Base-by-base conservation (phyloP, 2,113 vertebrate species). In the Odontesthes bonariensis region DNA sequence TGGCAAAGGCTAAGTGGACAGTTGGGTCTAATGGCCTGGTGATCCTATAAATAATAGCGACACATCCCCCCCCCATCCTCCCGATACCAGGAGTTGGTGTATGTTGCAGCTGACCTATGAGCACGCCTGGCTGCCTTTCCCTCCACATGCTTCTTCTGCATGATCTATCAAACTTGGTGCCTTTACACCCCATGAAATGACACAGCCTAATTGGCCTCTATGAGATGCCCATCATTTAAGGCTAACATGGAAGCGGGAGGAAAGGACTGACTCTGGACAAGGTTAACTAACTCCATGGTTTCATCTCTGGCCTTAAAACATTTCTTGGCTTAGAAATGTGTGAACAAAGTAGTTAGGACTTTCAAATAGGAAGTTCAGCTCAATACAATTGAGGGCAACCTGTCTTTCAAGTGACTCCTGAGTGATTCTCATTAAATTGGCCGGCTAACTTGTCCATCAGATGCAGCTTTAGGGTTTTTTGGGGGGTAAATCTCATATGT, bases 31-130 rank as follows among this genome's bases (percentile, higher is more conserved):
- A 93, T 89, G 85, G 87, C 88, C 82, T 85, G 69, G 77, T 81
- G 68, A 88, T 90, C 82, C 92, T 89, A 94, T 92, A 93, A 93
- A 93, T 94, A 94, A 93, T 90, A 75, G 88, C 81, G 79, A 74
- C 77, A 86, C 71, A 69, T 69, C 89, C 91, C 91, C 91, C 91
- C 27, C 27, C 27, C 27, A 27, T 3, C 86, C 73, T 81, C 35
- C 5, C 35, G 76, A 74, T 75, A 62, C 70, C 49, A 62, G 73
- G 35, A 54, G 59, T 73, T 67, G 70, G 57, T 77, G 72, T 73
- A 72, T 82, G 86, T 81, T 78, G 85, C 77, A 64, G 73, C 72
- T 92, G 88, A 93, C 89, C 89, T 77, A 57, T 73, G 85, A 85
- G 19, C 83, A 86, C 65, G 87, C 89, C 84, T 86, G 88, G 75